Evolutionary conservation across 2,888 invertebrate genomes (phyloP).

Genomic region (Pseudanteris insignis): DNA sequence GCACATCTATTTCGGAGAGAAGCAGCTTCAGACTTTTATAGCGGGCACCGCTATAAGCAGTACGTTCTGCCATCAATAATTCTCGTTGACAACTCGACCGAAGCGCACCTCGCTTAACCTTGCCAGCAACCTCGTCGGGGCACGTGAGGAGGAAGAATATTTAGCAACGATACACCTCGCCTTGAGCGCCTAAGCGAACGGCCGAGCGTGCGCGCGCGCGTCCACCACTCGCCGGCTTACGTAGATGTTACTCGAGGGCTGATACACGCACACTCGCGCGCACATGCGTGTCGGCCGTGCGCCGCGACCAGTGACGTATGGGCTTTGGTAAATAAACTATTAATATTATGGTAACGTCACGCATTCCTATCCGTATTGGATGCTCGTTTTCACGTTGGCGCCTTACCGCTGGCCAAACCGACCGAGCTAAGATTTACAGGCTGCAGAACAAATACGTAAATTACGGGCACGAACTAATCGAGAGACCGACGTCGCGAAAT

Average conservation of each 20-base stretch:
- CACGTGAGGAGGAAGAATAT: slow-evolving; percentile 56
- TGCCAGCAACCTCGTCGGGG: slow-evolving; percentile 56
- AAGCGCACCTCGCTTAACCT: slow-evolving; percentile 50
- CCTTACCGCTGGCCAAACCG: slow-evolving; percentile 51
- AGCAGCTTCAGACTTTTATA: slow-evolving; percentile 48
- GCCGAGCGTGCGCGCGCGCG: no score
- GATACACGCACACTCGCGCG: slow-evolving; percentile 45
- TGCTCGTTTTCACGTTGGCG: slow-evolving; percentile 53
- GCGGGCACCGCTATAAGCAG: slow-evolving; percentile 48
- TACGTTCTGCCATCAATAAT: slow-evolving; percentile 65
- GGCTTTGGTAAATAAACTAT: slow-evolving; percentile 66
- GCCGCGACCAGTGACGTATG: slow-evolving; percentile 60
- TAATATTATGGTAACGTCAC: slow-evolving; percentile 66
- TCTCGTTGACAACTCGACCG: slow-evolving; percentile 59
- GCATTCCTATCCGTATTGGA: slow-evolving; percentile 67
- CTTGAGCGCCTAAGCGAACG: slow-evolving; percentile 52
- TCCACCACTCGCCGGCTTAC: no score
- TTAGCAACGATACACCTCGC: slow-evolving; percentile 58
- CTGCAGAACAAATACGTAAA: slow-evolving; percentile 66
- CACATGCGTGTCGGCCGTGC: slow-evolving; percentile 15
- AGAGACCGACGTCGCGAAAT: slow-evolving; percentile 40
- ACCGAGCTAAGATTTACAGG: slow-evolving; percentile 59
- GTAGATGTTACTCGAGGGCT: slow-evolving; percentile 44
- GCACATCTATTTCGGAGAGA: slow-evolving; percentile 42
- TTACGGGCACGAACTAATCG: slow-evolving; percentile 62